Percentiles rank a stretch among this genome's conserved stretches.
Conservation (phyloP, 2,797 vertebrate genomes). For the Lophotriccus pileatus region DNA sequence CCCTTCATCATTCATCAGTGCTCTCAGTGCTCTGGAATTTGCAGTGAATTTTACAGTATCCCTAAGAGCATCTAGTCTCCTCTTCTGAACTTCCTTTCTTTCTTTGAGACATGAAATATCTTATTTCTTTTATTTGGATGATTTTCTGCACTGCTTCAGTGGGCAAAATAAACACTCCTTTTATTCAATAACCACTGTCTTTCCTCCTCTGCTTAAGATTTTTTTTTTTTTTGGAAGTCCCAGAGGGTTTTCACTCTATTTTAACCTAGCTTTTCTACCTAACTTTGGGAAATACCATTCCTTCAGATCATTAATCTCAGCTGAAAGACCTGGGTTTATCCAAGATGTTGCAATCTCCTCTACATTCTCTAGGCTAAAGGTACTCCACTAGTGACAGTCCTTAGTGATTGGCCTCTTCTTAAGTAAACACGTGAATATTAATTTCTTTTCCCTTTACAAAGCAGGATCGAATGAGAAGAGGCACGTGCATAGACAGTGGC, state of each 20-base stretch:
- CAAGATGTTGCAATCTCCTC: slow-evolving; percentile 20
- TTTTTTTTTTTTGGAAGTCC: neutral
- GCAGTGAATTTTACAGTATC: slow-evolving; percentile 1
- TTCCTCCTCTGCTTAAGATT: neutral
- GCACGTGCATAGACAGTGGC: neutral
- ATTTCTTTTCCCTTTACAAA: neutral
- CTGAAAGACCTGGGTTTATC: slow-evolving; percentile 1
- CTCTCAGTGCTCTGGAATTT: slow-evolving; percentile 56
- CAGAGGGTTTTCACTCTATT: neutral
- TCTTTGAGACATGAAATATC: neutral
- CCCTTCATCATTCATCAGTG: neutral
- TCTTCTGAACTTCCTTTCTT: neutral
- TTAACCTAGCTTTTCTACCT: neutral
- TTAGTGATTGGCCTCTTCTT: neutral
- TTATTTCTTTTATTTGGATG: neutral
- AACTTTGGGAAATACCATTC: neutral
- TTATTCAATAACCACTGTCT: neutral
- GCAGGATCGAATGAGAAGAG: neutral
- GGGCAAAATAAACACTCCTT: neutral
- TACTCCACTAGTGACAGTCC: neutral
- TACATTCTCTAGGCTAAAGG: slow-evolving; percentile 8
- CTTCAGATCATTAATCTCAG: neutral
- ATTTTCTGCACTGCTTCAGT: neutral
- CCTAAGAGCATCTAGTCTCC: neutral
- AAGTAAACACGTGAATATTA: neutral